Evolutionary conservation across 2,113 vertebrate species (phyloP).

Genomic region (Ranitomeya variabilis): DNA sequence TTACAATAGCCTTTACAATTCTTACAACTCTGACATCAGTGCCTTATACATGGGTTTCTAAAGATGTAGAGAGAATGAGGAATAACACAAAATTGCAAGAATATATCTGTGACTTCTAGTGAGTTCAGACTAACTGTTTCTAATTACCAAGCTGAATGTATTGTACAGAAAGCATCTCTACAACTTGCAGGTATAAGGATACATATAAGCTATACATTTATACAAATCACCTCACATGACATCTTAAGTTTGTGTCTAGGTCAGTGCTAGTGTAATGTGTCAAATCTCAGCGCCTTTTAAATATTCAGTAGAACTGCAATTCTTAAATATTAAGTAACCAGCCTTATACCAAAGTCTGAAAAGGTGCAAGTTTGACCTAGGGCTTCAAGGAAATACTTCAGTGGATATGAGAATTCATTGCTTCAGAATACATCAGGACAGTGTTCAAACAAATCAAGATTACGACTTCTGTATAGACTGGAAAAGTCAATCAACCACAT

Average conservation of each 20-base stretch:
- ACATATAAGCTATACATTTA: neutral
- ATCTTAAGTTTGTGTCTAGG: constrained; percentile 41
- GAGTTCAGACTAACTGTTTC: too few species aligned
- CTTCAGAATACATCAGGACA: too few species aligned
- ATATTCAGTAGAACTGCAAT: constrained; percentile 46
- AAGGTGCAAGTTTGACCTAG: constrained; percentile 4
- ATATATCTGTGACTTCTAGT: too few species aligned
- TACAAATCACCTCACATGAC: constrained; percentile 45
- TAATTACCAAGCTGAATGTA: neutral
- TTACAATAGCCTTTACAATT: neutral
- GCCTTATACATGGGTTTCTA: neutral
- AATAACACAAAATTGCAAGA: too few species aligned
- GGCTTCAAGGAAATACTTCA: constrained; percentile 12
- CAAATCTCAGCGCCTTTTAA: constrained; percentile 44
- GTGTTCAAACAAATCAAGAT: too few species aligned
- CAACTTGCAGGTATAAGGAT: neutral
- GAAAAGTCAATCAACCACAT: too few species aligned
- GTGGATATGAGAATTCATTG: neutral
- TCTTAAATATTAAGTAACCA: constrained; percentile 46
- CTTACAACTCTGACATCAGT: neutral
- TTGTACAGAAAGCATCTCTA: neutral
- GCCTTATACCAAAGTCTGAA: constrained; percentile 23
- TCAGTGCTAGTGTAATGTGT: constrained; percentile 37
- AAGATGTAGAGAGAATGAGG: neutral
- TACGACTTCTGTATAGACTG: too few species aligned